Conservation (phyloP, 2,888 invertebrate species). For the Alcis repandata region DNA sequence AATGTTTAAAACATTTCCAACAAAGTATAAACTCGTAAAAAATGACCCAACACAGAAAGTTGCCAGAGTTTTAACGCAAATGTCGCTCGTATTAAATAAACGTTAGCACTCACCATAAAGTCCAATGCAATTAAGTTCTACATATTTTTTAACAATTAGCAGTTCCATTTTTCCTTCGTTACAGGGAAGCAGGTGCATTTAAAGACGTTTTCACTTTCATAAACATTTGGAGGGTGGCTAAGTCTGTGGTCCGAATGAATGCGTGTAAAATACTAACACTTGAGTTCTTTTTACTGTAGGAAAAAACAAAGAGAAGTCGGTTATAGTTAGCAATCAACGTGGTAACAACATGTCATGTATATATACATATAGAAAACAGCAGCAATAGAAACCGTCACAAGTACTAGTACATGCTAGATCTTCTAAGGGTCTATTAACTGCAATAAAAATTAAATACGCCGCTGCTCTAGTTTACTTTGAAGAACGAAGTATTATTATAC, state of each 20-base stretch:
- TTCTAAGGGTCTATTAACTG: no score
- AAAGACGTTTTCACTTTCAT: slow-evolving; percentile 75
- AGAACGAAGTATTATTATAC: no score
- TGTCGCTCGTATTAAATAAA: slow-evolving; percentile 48
- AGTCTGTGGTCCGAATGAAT: slow-evolving; percentile 42
- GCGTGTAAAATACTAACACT: slow-evolving; percentile 1
- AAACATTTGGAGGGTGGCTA: slow-evolving; percentile 60
- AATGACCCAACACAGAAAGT: slow-evolving; percentile 36
- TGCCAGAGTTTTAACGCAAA: slow-evolving; percentile 39
- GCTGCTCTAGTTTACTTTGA: no score
- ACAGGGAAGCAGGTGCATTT: slow-evolving; percentile 74
- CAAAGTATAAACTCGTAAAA: slow-evolving; percentile 34
- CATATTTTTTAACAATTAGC: slow-evolving; percentile 56
- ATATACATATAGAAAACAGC: no score
- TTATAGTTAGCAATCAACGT: no score
- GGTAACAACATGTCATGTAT: no score
- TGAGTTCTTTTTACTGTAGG: no score
- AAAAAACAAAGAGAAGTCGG: no score
- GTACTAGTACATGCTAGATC: no score
- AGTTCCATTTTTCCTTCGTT: slow-evolving; percentile 57
- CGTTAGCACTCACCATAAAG: slow-evolving; percentile 55
- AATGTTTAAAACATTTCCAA: slow-evolving; percentile 17
- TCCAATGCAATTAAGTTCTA: slow-evolving; percentile 58
- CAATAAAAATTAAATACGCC: no score
- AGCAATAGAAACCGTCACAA: no score